Conservation (phyloP, 2,888 invertebrate genomes). For the Cryptocheilus praepositus region DNA sequence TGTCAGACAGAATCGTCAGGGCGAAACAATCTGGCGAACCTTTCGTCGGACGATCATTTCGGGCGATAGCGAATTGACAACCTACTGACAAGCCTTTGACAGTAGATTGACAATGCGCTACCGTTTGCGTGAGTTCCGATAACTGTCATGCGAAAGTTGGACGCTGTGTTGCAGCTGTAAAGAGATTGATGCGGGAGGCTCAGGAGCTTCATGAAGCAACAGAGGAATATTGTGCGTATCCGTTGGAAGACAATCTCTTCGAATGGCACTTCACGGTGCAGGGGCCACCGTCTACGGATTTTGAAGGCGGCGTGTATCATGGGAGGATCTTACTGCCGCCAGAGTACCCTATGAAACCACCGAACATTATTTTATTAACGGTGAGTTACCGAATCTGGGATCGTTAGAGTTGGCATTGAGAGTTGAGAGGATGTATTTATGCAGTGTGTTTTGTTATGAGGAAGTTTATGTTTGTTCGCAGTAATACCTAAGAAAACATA, state of each 20-base stretch:
- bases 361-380: constrained; percentile 93
- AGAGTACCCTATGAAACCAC: constrained; percentile 98
- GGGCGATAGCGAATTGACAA: too few relatives aligned
- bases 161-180: constrained; percentile 82
- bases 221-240: constrained; percentile 92
- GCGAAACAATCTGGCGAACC: too few relatives aligned
- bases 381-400: constrained; percentile 74
- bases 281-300: constrained; percentile 92
- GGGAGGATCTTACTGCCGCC: constrained; percentile 93
- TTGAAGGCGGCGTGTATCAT: constrained; percentile 93
- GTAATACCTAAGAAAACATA: background rate
- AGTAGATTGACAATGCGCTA: background rate
- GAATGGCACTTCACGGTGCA: constrained; percentile 98
- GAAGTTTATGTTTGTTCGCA: background rate
- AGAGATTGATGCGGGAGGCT: constrained; percentile 94
- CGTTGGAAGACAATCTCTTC: constrained; percentile 95
- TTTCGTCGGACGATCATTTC: too few relatives aligned
- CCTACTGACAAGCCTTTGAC: background rate
- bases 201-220: constrained; percentile 89
- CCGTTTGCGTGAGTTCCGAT: background rate
- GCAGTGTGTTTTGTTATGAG: too few relatives aligned
- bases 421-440: too few relatives aligned
- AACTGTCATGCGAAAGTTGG: too few relatives aligned
- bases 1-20: too few relatives aligned
- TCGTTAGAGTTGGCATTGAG: too few relatives aligned